Base-by-base conservation (phyloP, 2,113 vertebrate species). In the Setophaga petechia region DNA sequence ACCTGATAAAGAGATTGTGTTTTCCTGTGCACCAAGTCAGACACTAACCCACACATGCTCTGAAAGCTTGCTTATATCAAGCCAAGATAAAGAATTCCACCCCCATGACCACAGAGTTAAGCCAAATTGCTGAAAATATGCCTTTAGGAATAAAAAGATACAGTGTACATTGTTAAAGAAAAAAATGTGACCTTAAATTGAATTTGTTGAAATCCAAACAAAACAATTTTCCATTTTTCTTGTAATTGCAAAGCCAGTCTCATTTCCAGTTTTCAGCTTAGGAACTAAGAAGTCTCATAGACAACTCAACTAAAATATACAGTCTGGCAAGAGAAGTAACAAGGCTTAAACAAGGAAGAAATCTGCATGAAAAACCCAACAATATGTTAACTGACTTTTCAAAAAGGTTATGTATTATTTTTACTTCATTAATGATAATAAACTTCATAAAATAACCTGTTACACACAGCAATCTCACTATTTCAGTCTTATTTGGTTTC, bases 81-180 rank as follows among this genome's bases (percentile, higher is more conserved):
- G 93, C 74, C 85, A 96, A 96, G 61, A 89, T 91, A 91, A 96
- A 94, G 92, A 95, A 91, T 91, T 93, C 84, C 69, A 89, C 52
- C 57, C 66, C 61, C n/a, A 49, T 14, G 78, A 78, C 54, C 67
- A 90, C 15, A 68, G 46, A 87, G 24, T 54, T 49, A 75, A 93
- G 54, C 30, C 69, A 87, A 94, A 82, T 54, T 41, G 31, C 65
- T 80, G 83, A 83, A 96, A 85, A 88, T 33, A 69, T 28, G 46
- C 82, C 68, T 83, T 84, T 43, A 90, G 58, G 79, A 89, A 94
- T 46, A 91, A 79, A 89, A 61, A 62, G 62, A 89, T 78, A 94
- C 41, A 86, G 62, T 1, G 2, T 10, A 68, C 39, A 67, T 63
- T 83, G 71, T 85, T 88, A 47, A 55, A 83, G 46, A 58, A 47